Conservation (phyloP, 1,140 invertebrate genomes). For the Lutraria rhynchaena region DNA sequence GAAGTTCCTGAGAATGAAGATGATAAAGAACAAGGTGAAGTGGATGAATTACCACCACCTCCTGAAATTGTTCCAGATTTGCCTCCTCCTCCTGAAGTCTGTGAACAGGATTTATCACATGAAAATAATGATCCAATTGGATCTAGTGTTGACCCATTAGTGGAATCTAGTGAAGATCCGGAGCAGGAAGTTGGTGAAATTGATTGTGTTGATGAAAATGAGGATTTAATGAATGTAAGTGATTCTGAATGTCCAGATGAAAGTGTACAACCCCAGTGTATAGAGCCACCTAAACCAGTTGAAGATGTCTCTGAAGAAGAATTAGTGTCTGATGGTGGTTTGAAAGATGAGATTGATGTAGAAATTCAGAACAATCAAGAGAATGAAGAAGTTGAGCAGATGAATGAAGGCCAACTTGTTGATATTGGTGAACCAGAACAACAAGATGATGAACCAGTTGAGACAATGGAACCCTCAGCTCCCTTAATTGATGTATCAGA, state of each 20-base stretch:
- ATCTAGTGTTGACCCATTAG: conserved; percentile 40
- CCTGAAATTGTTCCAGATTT: conserved; percentile 50
- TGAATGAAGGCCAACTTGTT: conserved; percentile 37
- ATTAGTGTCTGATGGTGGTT: conserved; percentile 54
- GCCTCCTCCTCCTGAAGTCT: conserved; percentile 13
- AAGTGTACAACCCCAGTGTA: not conserved
- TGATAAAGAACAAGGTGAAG: conserved; percentile 20
- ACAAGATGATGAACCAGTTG: not conserved
- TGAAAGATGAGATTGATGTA: conserved; percentile 43
- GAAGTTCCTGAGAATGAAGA: not conserved
- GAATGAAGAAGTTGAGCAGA: conserved; percentile 42
- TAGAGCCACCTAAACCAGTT: conserved; percentile 12
- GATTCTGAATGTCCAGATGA: conserved; percentile 28
- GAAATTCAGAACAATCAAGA: conserved; percentile 43
- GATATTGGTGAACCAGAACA: conserved; percentile 44
- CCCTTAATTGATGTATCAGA: conserved; percentile 2
- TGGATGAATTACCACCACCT: conserved; percentile 50
- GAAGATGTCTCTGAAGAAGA: conserved; percentile 51
- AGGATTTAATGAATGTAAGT: conserved; percentile 42
- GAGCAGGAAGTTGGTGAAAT: conserved; percentile 43
- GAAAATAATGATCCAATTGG: conserved; percentile 7
- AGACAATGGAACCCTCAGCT: not conserved
- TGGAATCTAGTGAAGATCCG: conserved; percentile 38
- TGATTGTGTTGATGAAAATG: conserved; percentile 53
- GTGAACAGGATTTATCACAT: not conserved